A percentile compares a stretch with the other conserved stretches of the same genome.
These are phyloP conservation scores for Halcyon malimbica DNA, from an alignment of 2,113 vertebrate genomes.

Conservation along the genomic window DNA sequence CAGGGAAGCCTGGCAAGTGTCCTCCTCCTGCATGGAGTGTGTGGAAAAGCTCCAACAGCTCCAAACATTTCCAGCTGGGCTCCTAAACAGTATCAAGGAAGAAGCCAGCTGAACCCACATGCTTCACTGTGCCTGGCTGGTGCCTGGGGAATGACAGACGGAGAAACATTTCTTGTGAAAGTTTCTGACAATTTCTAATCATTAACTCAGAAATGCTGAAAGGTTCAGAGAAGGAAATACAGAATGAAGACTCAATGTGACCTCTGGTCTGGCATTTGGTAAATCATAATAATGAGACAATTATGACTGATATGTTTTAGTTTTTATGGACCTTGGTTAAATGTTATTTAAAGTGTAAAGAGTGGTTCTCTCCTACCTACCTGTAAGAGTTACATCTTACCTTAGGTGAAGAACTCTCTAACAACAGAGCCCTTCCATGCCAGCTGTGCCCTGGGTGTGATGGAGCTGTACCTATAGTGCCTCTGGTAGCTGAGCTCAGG, in stretches of 20 bases:
- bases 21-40: background rate
- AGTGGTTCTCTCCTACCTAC: background rate
- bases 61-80: background rate
- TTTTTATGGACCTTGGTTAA: background rate
- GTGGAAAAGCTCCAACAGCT: background rate
- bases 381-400: background rate
- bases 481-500: background rate
- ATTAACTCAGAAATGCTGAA: background rate
- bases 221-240: background rate
- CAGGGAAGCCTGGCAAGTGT: background rate
- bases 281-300: background rate
- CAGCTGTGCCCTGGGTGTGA: background rate
- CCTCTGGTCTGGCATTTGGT: background rate
- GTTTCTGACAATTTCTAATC: background rate
- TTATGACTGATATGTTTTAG: background rate
- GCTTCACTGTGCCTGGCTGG: background rate
- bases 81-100: background rate
- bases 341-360: background rate
- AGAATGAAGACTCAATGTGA: background rate
- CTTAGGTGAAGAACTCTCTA: background rate
- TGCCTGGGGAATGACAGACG: background rate
- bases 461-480: background rate
- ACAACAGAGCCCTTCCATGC: fast-evolving
- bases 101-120: background rate
- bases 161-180: background rate